These are phyloP conservation scores for Pseudomyrmex pallidus DNA, from an alignment of 1,140 invertebrate genomes.

Conservation along the genomic window DNA sequence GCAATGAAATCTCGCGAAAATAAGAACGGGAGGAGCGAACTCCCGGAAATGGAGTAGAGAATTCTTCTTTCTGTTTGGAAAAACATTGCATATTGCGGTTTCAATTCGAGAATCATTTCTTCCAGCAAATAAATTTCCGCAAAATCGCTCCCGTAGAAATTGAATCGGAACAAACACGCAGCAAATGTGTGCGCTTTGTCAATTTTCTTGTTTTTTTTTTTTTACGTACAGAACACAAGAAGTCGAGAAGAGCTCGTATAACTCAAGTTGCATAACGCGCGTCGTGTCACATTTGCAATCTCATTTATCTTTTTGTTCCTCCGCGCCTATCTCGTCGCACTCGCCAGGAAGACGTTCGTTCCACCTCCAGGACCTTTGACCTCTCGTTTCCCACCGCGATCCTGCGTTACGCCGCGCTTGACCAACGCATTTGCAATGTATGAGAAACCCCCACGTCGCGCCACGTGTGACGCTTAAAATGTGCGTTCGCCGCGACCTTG, in stretches of 20 bases:
- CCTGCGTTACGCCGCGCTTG: background rate
- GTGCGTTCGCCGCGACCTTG: slow-evolving; percentile 42
- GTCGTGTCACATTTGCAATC: slow-evolving; percentile 31
- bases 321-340: background rate
- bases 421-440: slow-evolving; percentile 67
- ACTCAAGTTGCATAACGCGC: slow-evolving; percentile 14
- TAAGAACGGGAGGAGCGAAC: background rate
- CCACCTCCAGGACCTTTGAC: slow-evolving; percentile 60
- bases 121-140: too few relatives aligned
- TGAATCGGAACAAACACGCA: too few relatives aligned
- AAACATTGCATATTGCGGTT: too few relatives aligned
- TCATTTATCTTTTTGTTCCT: slow-evolving; percentile 15
- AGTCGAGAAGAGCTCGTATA: background rate
- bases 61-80: too few relatives aligned
- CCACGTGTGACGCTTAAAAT: background rate
- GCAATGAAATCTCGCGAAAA: slow-evolving; percentile 18
- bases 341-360: background rate
- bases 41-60: too few relatives aligned
- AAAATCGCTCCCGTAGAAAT: too few relatives aligned
- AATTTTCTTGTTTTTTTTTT: background rate
- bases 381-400: background rate
- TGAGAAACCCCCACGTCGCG: slow-evolving; percentile 40
- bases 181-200: background rate
- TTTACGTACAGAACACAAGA: too few relatives aligned
- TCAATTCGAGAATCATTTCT: too few relatives aligned